Evolutionary conservation across 2,797 vertebrate genomes (phyloP), one percentile per base, ranked within the genome.

Genomic region (Poecilia picta): DNA sequence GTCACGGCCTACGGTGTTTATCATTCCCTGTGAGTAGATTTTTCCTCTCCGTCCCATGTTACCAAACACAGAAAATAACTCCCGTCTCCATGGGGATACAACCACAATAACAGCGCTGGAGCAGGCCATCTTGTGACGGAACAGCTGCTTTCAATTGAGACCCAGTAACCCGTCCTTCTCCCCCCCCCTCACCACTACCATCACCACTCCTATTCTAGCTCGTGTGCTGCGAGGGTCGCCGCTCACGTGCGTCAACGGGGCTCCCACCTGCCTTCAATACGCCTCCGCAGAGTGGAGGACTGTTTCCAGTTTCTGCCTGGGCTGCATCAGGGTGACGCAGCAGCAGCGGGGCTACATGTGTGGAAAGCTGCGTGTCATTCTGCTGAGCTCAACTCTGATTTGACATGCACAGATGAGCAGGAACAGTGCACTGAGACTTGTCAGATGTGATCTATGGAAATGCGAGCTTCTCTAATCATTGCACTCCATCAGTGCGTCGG

Each of bases 101-200:
- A 91, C 78, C 85, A 86, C 91, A 94, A 94, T 94, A 95, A 95
- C 93, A 94, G 80, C 79, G 46, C 83, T 57, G 85, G 83, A 88
- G 92, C 91, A 92, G 90, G 92, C 91, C 89, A 89, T 94, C 91
- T 88, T 93, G 91, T 92, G 93, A 90, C 91, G 83, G 87, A 94
- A 94, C 95, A 96, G 96, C 96, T 96, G 95, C 93, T 95, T 96
- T 93, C 94, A 95, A 95, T 96, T 95, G 93, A 87, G 73, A 83
- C 78, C 81, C 89, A 91, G 92, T 93, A 88, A 76, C 31, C 81
- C 1, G 33, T 33, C 33, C 62, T 83, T 0, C 47, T 0, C 2
- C 47, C 2, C 8, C 18, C 20, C 20, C 5, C 47, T 18, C 18
- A 23, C 18, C 49, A 51, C 20, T 7, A 51, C 20, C 4, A 47